Evolutionary conservation across 1,140 invertebrate genomes (phyloP).

Genomic region (Orchesella cincta): DNA sequence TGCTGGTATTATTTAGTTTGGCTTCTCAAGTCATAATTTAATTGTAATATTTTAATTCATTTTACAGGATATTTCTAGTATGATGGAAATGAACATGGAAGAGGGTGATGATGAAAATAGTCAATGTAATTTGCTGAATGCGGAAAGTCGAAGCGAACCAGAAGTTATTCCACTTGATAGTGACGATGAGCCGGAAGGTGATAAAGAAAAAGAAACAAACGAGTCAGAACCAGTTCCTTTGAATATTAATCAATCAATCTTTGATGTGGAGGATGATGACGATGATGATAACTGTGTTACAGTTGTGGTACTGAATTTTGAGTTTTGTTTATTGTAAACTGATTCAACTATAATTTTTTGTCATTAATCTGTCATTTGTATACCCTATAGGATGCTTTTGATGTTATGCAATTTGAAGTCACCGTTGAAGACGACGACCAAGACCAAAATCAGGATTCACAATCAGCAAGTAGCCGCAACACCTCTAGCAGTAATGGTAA

Average conservation of each 20-base stretch:
- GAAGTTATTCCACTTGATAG: conserved; percentile 9
- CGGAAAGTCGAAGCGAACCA: neutral
- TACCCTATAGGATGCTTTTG: conserved; percentile 27
- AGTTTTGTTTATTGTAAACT: neutral
- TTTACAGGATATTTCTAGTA: neutral
- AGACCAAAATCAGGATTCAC: no score
- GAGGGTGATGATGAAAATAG: conserved; percentile 14
- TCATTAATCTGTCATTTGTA: no score
- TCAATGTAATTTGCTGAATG: no score
- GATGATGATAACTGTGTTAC: no score
- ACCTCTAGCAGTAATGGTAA: conserved; percentile 6
- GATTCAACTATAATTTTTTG: no score
- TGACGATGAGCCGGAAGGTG: neutral
- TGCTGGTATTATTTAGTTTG: neutral
- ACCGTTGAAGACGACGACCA: conserved; percentile 33
- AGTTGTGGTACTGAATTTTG: neutral
- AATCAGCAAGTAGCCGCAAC: neutral
- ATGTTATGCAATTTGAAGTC: conserved; percentile 45
- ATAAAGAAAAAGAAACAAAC: neutral
- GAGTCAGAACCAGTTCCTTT: neutral
- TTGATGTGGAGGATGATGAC: conserved; percentile 45
- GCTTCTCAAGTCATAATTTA: neutral
- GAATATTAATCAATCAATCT: neutral
- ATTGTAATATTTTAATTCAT: neutral
- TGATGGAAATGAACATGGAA: conserved; percentile 10